phyloP scores from a whole-genome alignment of 2,113 vertebrate genomes.

The Mustela lutreola region DNA sequence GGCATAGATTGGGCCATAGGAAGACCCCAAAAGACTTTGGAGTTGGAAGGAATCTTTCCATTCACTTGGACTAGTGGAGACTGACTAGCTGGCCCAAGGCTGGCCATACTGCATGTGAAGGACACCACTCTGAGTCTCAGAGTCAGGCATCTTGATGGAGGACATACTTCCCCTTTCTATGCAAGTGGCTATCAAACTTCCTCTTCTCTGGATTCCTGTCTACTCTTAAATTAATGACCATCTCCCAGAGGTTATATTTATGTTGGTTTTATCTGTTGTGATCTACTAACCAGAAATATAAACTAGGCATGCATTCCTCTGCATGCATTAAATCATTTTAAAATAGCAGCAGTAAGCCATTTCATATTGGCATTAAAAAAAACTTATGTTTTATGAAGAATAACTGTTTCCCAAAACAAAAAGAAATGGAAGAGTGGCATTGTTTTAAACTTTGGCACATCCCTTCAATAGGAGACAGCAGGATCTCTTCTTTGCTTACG shows the following conservation, averaged over 20 bases:
- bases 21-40: neutral
- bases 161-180: neutral
- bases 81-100: neutral
- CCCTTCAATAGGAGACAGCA: neutral
- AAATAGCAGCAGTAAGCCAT: neutral
- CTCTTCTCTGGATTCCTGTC: neutral
- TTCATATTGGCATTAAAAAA: neutral
- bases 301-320: neutral
- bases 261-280: neutral
- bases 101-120: neutral
- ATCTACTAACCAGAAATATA: neutral
- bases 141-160: fast-evolving
- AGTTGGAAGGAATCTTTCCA: neutral
- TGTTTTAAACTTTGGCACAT: neutral
- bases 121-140: too few relatives aligned
- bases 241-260: neutral
- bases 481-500: too few relatives aligned
- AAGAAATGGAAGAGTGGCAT: neutral
- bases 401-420: neutral
- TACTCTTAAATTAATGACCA: neutral
- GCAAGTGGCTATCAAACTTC: neutral
- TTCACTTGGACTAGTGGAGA: neutral
- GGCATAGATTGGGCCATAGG: neutral
- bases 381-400: neutral
- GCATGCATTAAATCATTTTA: neutral